Base-by-base conservation (phyloP, 2,113 vertebrate species). In the Sylvietta virens region DNA sequence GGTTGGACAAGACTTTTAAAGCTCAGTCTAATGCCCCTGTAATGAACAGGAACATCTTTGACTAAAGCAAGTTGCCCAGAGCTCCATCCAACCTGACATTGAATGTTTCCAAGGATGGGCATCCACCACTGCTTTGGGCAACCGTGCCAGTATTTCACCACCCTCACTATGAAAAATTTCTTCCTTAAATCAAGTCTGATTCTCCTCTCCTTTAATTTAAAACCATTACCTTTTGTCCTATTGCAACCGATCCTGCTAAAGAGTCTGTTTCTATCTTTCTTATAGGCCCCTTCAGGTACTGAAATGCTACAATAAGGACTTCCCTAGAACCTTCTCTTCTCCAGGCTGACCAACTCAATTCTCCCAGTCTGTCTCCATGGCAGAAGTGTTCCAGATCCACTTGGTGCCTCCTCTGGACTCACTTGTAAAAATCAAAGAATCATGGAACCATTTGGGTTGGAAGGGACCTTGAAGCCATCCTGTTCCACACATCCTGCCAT, bases 401-500 rank as follows among this genome's bases (percentile, higher is more conserved):
- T 28, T 56, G 31, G 14, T 47, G 40, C 11, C 16, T 35, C 13
- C 26, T 80, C 65, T 35, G 48, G 35, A 35, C 13, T 24, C 4
- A 7, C 11, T 64, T 26, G 21, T 56, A 15, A 24, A 61, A 19
- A 53, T 15, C 18, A 66, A 26, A 45, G 39, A 39, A 45, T 28
- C 33, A 16, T 27, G 28, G 64, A 69, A 53, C 24, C 18, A 3
- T 18, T 69, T 61, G 47, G 11, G 10, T 61, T 69, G 33, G 53
- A 60, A 65, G 6, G 12, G 18, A 28, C 8, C 6, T 60, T 51
- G 17, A 44, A 77, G 33, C 13, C 37, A 44, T 16, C 24, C 10
- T 0, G 0, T 51, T 24, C 54, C 26, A n/a, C 16, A 7, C 6
- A 3, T 13, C 15, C 54, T 66, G 20, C 21, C 61, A 58, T 7